Evolutionary conservation across 2,888 invertebrate genomes (phyloP).

Genomic region (Caprella mutica): DNA sequence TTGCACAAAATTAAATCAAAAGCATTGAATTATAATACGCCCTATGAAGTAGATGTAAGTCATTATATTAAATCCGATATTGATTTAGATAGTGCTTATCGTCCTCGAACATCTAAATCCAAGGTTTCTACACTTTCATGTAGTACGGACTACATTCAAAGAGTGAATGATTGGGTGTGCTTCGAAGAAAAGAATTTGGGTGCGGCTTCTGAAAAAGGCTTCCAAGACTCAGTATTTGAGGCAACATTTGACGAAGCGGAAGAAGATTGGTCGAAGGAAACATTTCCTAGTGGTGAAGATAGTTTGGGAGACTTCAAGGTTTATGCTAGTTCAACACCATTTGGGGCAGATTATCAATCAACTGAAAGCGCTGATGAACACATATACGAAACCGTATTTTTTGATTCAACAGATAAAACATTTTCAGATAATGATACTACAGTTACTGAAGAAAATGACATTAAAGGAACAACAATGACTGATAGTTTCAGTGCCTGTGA

Average conservation of each 20-base stretch:
- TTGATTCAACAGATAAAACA: too few relatives aligned
- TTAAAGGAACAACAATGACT: too few relatives aligned
- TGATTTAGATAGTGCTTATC: too few relatives aligned
- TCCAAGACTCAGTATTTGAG: neutral
- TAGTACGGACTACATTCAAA: neutral
- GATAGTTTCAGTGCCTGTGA: too few relatives aligned
- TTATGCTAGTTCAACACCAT: slow-evolving; percentile 29
- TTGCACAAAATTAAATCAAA: too few relatives aligned
- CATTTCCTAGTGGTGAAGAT: slow-evolving; percentile 5
- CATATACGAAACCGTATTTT: too few relatives aligned
- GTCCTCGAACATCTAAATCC: too few relatives aligned
- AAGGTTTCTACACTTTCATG: too few relatives aligned
- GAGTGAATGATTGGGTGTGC: neutral
- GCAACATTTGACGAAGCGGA: neutral
- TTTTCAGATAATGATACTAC: too few relatives aligned
- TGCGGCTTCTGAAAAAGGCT: neutral
- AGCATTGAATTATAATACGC: too few relatives aligned
- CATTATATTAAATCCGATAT: too few relatives aligned
- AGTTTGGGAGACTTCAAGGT: slow-evolving; percentile 25
- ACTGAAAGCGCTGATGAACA: slow-evolving; percentile 13
- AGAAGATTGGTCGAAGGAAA: neutral
- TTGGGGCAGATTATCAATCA: slow-evolving; percentile 13
- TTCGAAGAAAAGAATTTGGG: neutral
- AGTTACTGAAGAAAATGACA: neutral
- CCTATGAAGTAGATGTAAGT: too few relatives aligned